Evolutionary conservation across 2,888 invertebrate species (phyloP).

Genomic region (Fragum whitleyi): DNA sequence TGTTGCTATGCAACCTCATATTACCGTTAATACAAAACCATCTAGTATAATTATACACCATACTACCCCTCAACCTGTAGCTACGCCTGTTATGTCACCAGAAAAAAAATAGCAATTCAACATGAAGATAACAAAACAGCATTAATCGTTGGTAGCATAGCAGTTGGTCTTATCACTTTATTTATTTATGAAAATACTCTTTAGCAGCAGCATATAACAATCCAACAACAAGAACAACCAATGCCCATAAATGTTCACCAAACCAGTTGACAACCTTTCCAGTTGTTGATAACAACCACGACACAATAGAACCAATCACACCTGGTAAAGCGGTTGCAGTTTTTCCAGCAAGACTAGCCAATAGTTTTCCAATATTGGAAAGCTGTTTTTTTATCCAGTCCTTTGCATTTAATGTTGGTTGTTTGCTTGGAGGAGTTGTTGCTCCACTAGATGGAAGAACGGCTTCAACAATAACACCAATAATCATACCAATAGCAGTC

Average conservation of each 20-base stretch:
- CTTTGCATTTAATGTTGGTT: slow-evolving; percentile 20
- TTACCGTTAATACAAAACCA: slow-evolving; percentile 2
- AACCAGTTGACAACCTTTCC: slow-evolving; percentile 52
- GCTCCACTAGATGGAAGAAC: slow-evolving; percentile 31
- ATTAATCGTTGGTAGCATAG: slow-evolving; percentile 34
- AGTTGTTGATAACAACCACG: slow-evolving; percentile 40
- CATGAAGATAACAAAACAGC: slow-evolving; percentile 26
- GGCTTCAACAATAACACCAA: slow-evolving; percentile 47
- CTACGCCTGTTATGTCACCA: not conserved
- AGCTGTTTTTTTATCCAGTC: slow-evolving; percentile 52
- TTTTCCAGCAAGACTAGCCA: slow-evolving; percentile 45
- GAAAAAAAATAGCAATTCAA: slow-evolving; percentile 19
- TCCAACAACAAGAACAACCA: slow-evolving; percentile 24
- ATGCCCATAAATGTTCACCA: slow-evolving; percentile 45
- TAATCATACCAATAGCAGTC: slow-evolving; percentile 49
- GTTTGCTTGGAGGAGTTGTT: slow-evolving; percentile 6
- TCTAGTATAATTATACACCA: not conserved
- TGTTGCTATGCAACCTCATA: slow-evolving; percentile 16
- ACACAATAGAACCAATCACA: slow-evolving; percentile 47
- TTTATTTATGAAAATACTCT: slow-evolving; percentile 27
- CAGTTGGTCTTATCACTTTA: slow-evolving; percentile 24
- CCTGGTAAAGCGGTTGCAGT: slow-evolving; percentile 40
- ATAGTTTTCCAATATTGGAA: slow-evolving; percentile 30
- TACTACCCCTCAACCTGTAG: not conserved
- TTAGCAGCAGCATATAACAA: slow-evolving; percentile 28